Evolutionary conservation across 2,888 invertebrate genomes (phyloP).

Genomic region (Lydus trimaculatus): DNA sequence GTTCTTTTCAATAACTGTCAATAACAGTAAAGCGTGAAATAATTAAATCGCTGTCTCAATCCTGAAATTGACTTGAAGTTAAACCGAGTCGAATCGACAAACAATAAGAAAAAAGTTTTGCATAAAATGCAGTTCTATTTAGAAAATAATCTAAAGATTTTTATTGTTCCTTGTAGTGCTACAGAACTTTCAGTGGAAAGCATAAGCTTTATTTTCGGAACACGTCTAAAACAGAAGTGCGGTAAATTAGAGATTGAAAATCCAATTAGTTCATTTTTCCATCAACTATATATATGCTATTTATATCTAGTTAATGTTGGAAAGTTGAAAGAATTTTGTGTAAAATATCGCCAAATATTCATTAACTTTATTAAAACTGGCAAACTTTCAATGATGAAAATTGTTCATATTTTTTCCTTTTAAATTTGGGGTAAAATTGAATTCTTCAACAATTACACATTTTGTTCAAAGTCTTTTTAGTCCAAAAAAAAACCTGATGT

Average conservation of each 20-base stretch:
- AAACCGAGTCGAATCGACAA: background rate
- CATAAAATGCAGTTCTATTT: background rate
- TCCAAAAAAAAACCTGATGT: background rate
- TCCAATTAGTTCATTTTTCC: background rate
- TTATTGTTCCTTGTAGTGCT: too few species aligned
- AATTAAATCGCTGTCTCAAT: background rate
- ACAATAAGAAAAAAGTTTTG: background rate
- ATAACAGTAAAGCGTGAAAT: background rate
- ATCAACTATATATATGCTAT: background rate
- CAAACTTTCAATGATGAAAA: background rate
- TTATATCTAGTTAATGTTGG: background rate
- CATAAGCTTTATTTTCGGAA: too few species aligned
- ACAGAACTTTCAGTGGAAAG: too few species aligned
- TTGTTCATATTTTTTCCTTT: too few species aligned
- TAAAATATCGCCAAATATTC: background rate
- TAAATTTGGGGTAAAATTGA: too few species aligned
- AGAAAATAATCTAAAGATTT: background rate
- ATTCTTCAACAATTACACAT: background rate
- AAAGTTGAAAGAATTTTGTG: background rate
- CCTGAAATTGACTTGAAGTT: constrained; percentile 1
- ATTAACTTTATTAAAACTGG: background rate
- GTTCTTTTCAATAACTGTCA: background rate
- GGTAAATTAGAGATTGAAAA: background rate
- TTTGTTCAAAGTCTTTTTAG: too few species aligned
- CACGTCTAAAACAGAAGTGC: background rate